Base-by-base conservation (phyloP, 2,113 vertebrate species). In the Noturus placidus region DNA sequence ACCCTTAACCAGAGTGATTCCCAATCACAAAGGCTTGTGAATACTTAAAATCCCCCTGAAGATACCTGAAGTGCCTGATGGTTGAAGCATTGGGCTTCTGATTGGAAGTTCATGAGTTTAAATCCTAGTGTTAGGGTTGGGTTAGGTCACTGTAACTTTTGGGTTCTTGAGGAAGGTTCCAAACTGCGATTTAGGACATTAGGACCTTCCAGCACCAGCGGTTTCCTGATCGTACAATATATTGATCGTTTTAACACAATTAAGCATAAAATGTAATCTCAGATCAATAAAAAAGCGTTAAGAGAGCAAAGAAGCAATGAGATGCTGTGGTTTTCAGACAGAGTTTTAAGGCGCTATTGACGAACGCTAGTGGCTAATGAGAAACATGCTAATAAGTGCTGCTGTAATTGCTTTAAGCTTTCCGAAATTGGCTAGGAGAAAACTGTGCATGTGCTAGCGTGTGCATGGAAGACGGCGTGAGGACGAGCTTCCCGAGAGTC, bases 311-410 rank as follows among this genome's bases (percentile, higher is more conserved):
- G 35, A 80, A 35, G 30, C n/a, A 22, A 33, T 20, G 54, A 81
- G 56, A 38, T 7, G 20, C 33, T 59, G 30, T 81, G 30, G 54
- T 57, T 57, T 80, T 33, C 8, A 33, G 19, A 20, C 76, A 19
- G 27, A 27, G 6, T 79, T 56, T 17, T 10, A 33, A 38, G 33
- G 42, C 42, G 42, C 42, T 61, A 61, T 38, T 38, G 69, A 77
- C 61, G n/a, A 67, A 67, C 27, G 33, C 63, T 80, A 35, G 30
- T 13, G 9, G 35, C 42, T 82, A 83, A 89, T 86, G 79, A 86
- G 79, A 79, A 80, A 67, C 85, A 65, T 87, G 76, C 82, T 89
- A 84, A 87, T 79, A 72, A 70, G 69, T 8, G 54, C 67, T 70
- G 83, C 52, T 42, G 50, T 57, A 74, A 74, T 69, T 67, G 72